Base-by-base conservation (phyloP, 2,888 invertebrate species). In the Camptogramma bilineatum region DNA sequence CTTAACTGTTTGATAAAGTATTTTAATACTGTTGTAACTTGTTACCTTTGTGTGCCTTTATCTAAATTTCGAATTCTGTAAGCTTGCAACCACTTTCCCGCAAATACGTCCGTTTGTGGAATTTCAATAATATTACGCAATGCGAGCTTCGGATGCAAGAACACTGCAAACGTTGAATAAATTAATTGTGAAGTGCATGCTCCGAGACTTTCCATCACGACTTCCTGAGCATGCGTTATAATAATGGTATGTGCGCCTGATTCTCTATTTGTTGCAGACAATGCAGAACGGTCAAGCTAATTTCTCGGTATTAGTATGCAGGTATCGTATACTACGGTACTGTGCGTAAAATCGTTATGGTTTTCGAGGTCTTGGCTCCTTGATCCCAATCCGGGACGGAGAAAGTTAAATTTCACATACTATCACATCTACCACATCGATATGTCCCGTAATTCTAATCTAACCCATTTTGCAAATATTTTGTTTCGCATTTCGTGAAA, bases 331-430 rank as follows among this genome's bases (percentile, higher is more conserved):
- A 65, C 65, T 79, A 79, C 82, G 78, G 84, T 73, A 83, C 76
- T 77, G 80, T 82, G 85, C 78, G 82, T 83, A 73, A 85, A 82
- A 87, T 88, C 79, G 78, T 80, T 76, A 72, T 68, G 58, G 69
- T 73, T 69, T 62, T 74, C 66, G 74, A 76, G 76, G 73, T 72
- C 76, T 75, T 78, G 75, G 80, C 78, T 81, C 79, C 82, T 79
- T 83, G 86, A 86, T 87, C 83, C 82, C 71, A 81, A 82, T 71
- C 72, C 73, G 82, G 48, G 83, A 81, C 73, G 79, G 87, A 79
- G 91, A 91, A 91, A 91, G 90, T 90, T 72, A 66, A 81, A 82
- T 85, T 88, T 87, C 85, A 85, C 84, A 42, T 44, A n/a, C 31
- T 16, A 39, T 5, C 39, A n/a, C 16, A 16, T 17, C 34, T 47